These are phyloP conservation scores for Coregonus ussuriensis DNA, from an alignment of 2,797 vertebrate genomes.

Conservation along the genomic window DNA sequence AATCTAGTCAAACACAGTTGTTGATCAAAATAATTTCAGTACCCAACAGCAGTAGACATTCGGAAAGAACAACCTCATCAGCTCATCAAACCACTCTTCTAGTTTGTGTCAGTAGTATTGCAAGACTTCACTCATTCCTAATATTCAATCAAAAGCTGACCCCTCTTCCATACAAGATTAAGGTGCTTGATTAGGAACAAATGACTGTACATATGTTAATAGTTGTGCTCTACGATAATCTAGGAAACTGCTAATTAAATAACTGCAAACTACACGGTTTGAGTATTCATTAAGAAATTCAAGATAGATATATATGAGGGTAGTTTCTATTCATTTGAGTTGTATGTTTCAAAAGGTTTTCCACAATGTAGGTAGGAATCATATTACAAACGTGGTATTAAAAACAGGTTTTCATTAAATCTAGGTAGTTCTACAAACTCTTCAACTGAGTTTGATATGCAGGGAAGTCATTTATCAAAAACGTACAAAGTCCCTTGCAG, in stretches of 20 bases:
- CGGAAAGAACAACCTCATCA: neutral
- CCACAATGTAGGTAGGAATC: constrained; percentile 7
- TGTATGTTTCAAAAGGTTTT: neutral
- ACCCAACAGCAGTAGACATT: neutral
- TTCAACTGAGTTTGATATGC: constrained; percentile 2
- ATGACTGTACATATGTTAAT: neutral
- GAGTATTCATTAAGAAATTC: neutral
- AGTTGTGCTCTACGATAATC: neutral
- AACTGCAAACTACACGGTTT: neutral
- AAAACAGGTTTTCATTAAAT: constrained; percentile 3
- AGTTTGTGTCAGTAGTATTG: neutral
- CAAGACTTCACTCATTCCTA: neutral
- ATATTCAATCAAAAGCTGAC: neutral
- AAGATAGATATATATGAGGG: neutral
- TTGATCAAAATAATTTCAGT: neutral
- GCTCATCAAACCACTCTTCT: neutral
- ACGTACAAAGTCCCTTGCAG: neutral
- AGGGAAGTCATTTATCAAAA: neutral
- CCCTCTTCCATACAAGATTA: neutral
- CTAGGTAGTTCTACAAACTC: constrained; percentile 8
- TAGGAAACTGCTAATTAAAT: neutral
- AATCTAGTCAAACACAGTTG: neutral
- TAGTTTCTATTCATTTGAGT: neutral
- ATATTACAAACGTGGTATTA: neutral
- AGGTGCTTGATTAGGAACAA: neutral